These are phyloP conservation scores for Lottia gigantea DNA, from an alignment of 2,888 invertebrate species.

Conservation along the genomic window DNA sequence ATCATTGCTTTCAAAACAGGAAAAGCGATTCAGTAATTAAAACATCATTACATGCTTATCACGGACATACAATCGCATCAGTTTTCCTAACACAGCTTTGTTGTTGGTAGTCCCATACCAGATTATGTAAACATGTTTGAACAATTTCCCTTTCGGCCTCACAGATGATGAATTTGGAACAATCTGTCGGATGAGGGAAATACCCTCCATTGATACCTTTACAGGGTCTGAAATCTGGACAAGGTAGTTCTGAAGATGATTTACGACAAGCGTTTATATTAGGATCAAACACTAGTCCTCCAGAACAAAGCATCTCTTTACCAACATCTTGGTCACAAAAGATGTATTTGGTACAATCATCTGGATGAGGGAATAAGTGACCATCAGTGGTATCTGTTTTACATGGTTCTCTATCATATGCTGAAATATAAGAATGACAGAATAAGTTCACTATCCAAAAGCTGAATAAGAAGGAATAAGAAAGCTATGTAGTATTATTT, in stretches of 20 bases:
- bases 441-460: neutral
- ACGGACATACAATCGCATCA: neutral
- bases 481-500: too few species aligned
- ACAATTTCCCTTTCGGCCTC: slow-evolving; percentile 23
- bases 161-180: slow-evolving; percentile 15
- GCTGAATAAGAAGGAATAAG: too few species aligned
- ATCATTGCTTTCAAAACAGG: too few species aligned
- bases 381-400: slow-evolving; percentile 8
- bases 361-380: slow-evolving; percentile 12
- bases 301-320: slow-evolving; percentile 33
- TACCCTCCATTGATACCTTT: slow-evolving; percentile 10
- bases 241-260: slow-evolving; percentile 38
- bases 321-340: neutral
- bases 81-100: slow-evolving; percentile 14
- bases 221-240: slow-evolving; percentile 41
- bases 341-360: slow-evolving; percentile 13
- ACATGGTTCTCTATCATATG: slow-evolving; percentile 34
- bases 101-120: slow-evolving; percentile 13
- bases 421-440: neutral
- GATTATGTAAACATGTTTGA: slow-evolving; percentile 5
- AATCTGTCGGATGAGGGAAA: slow-evolving; percentile 14
- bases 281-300: slow-evolving; percentile 42
- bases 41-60: too few species aligned
- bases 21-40: too few species aligned
- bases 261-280: slow-evolving; percentile 37